A percentile compares a stretch with the other conserved stretches of the same genome.
Conservation (phyloP, 2,888 invertebrate species). For the Carabus problematicus region DNA sequence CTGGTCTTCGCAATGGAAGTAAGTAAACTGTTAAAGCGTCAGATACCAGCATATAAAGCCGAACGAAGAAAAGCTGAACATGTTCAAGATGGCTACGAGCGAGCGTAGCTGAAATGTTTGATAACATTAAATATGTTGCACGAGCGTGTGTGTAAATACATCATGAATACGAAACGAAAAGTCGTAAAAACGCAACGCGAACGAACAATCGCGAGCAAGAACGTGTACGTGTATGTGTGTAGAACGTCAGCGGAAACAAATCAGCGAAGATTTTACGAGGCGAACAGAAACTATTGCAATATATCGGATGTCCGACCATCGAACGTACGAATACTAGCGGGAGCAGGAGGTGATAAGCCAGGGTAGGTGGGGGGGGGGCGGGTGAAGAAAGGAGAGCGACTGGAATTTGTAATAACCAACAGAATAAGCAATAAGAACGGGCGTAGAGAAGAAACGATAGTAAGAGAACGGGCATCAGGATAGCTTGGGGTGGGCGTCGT, state of each 20-base stretch:
- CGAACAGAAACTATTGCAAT: constrained; percentile 54
- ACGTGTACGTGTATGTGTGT: constrained; percentile 25
- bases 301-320: constrained; percentile 51
- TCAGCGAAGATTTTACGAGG: constrained; percentile 50
- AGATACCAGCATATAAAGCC: no score
- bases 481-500: no score
- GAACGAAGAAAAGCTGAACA: no score
- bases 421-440: constrained; percentile 54
- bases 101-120: background rate
- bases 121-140: background rate
- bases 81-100: background rate
- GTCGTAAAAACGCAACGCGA: constrained; percentile 5
- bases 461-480: no score
- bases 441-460: constrained; percentile 44
- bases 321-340: background rate
- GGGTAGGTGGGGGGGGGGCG: background rate
- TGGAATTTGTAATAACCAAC: constrained; percentile 57
- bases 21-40: no score
- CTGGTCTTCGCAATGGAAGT: no score
- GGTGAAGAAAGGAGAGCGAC: constrained; percentile 47
- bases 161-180: constrained; percentile 27
- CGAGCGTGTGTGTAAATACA: constrained; percentile 7
- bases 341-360: background rate
- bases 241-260: constrained; percentile 51
- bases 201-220: constrained; percentile 8